phyloP scores from a whole-genome alignment of 2,797 vertebrate species.

The Nasua narica region DNA sequence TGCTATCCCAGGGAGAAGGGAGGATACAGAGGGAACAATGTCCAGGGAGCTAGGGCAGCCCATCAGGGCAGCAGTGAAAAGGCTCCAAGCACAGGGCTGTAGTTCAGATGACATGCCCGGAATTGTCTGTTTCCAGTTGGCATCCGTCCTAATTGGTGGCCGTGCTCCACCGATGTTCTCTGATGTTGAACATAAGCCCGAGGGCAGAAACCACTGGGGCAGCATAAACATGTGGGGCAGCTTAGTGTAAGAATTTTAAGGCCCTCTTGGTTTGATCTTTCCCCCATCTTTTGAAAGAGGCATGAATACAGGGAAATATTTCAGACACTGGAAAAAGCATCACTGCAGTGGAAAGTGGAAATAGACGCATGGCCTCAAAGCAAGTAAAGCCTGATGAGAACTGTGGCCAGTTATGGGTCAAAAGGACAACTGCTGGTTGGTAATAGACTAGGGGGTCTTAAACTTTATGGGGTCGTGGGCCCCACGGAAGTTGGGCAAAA shows the following conservation, averaged over 20 bases:
- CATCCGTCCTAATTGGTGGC: neutral
- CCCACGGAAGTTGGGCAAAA: neutral
- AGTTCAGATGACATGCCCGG: fast-evolving
- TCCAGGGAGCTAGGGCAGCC: neutral
- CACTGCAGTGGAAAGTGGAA: neutral
- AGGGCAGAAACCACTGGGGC: neutral
- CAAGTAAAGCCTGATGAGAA: neutral
- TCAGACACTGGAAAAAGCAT: neutral
- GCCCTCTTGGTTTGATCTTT: neutral
- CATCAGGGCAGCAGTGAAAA: neutral
- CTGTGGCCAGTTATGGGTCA: neutral
- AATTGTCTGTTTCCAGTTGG: neutral
- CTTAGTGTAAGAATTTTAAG: neutral
- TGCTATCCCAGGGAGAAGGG: neutral
- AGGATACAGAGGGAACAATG: neutral
- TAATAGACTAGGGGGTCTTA: neutral
- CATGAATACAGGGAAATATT: neutral
- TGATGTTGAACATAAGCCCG: neutral
- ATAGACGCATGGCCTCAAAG: neutral
- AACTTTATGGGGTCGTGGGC: neutral
- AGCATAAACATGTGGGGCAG: neutral
- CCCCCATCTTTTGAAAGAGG: neutral
- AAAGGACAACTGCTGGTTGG: neutral
- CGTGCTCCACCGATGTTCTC: neutral
- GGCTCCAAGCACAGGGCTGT: neutral